Evolutionary conservation across 64 coral and sea anemone genomes (phyloP), one percentile per base, ranked within the genome.

Genomic region (Pocillopora verrucosa): DNA sequence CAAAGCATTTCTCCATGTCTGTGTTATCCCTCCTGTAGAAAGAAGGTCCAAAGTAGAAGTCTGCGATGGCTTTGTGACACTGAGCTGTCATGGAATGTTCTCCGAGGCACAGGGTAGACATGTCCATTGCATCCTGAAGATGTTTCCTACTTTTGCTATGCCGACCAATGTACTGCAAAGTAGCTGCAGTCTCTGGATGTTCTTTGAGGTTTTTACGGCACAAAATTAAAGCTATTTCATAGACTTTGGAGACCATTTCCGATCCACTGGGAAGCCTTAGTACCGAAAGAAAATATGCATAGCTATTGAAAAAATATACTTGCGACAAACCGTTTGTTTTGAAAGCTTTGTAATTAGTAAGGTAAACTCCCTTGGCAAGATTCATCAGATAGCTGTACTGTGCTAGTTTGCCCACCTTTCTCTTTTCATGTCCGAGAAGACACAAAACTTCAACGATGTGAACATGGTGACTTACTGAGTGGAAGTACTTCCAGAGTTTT

Each of bases 351-450:
- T n/a, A 70, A 13, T 59, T 86, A 16, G 16, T 20, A 13, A 1
- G 1, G 36, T 78, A 76, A 34, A 58, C 37, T n/a, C 16, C 11
- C 60, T 91, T 59, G 0, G 90, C 90, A 25, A 2, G 60, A 16
- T 72, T 1, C 24, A 91, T 85, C 14, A 34, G 60, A n/a, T 72
- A 60, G 19, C 59, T 59, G 61, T 91, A 91, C 56, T 86, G 36
- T 41, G 11, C 7, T n/a, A 36, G 41, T 11, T 78, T 78, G 45
- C 58, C 37, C 34, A 83, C 62, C 59, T 91, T 91, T 45, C 90
- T 86, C 82, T 77, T 91, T 41, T 91, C 90, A 67, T 77, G 56
- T 9, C 72, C 80, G 11, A 86, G 82, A 36, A 79, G 75, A 10
- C 90, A 92, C 19, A 87, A 70, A 69, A 86, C 12, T 64, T 76